phyloP scores from a whole-genome alignment of 2,113 vertebrate genomes.

The Kobus ellipsiprymnus region DNA sequence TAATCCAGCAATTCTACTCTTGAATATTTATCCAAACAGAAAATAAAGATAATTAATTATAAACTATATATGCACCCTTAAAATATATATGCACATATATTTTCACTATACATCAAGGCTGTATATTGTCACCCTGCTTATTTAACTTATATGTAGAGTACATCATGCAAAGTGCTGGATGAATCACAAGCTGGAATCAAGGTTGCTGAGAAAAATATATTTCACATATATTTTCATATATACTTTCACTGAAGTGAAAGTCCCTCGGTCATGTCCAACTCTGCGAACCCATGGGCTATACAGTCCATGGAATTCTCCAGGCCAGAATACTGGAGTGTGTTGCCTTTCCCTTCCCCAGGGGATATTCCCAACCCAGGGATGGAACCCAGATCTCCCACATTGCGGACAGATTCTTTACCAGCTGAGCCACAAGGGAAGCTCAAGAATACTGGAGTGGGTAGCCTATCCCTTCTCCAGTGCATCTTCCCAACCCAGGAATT shows the following conservation, averaged over 20 bases:
- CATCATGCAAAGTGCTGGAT: too few species aligned
- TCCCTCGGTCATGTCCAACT: not conserved
- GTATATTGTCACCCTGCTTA: too few species aligned
- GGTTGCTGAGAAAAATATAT: too few species aligned
- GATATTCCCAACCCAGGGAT: not conserved
- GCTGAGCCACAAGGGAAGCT: not conserved
- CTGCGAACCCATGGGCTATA: rapidly evolving
- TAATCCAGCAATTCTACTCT: not conserved
- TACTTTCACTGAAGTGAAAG: not conserved
- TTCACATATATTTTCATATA: too few species aligned
- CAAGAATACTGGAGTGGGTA: not conserved
- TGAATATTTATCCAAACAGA: not conserved
- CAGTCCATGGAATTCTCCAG: not conserved
- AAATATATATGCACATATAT: too few species aligned
- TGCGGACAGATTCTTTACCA: not conserved
- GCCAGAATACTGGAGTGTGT: not conserved
- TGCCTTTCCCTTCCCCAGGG: not conserved
- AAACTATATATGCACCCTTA: not conserved
- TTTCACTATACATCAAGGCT: too few species aligned
- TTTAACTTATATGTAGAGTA: too few species aligned
- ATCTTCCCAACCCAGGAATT: not conserved
- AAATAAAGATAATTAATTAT: not conserved
- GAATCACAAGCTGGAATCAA: too few species aligned
- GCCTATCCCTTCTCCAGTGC: not conserved
- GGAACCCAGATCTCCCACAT: rapidly evolving